Evolutionary conservation across 1,140 invertebrate genomes (phyloP).

Genomic region (Habropoda laboriosa): DNA sequence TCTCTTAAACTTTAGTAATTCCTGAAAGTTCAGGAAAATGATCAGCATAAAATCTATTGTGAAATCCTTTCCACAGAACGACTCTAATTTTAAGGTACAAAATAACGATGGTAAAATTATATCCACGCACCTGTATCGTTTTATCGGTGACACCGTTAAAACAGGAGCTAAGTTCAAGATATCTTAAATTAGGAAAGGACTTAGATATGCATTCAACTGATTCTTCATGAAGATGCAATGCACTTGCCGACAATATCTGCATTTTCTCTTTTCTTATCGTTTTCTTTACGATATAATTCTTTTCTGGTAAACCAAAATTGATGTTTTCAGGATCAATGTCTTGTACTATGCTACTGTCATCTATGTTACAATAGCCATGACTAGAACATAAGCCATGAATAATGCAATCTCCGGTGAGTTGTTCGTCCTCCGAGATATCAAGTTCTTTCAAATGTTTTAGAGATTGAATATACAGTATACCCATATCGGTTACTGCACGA

Average conservation of each 20-base stretch:
- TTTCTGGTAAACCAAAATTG: constrained; percentile 1
- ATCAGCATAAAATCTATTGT: constrained; percentile 13
- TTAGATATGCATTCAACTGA: constrained; percentile 83
- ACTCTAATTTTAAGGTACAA: not conserved
- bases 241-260: constrained; percentile 84
- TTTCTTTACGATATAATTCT: not conserved
- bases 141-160: constrained; percentile 86
- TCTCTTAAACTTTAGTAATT: constrained; percentile 35
- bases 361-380: constrained; percentile 62
- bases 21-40: constrained; percentile 28
- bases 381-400: constrained; percentile 80
- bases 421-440: constrained; percentile 86
- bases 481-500: constrained; percentile 84
- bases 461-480: constrained; percentile 82
- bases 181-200: constrained; percentile 83
- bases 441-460: constrained; percentile 83
- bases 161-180: constrained; percentile 86
- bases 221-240: constrained; percentile 84
- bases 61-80: not conserved
- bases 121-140: constrained; percentile 78
- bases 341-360: not conserved
- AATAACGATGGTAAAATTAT: not conserved
- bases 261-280: constrained; percentile 62
- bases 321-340: constrained; percentile 35
- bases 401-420: constrained; percentile 84